These are phyloP conservation scores for Pachyuromys duprasi DNA, from an alignment of 2,797 vertebrate genomes.

Conservation along the genomic window DNA sequence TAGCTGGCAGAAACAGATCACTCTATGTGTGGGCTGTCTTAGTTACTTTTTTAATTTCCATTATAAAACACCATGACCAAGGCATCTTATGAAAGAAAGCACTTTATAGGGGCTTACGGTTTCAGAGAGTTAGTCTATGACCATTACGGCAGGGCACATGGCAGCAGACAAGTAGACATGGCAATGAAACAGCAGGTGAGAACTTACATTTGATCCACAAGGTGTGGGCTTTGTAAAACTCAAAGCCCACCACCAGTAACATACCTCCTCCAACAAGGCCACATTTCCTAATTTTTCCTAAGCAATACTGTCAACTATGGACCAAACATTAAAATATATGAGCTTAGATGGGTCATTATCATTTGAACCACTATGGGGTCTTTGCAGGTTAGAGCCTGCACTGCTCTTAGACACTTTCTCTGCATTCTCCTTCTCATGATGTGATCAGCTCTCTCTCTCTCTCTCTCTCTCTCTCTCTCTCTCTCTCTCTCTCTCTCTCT, in stretches of 20 bases:
- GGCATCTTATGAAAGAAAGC: not conserved
- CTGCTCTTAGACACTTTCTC: not conserved
- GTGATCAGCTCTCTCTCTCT: too few relatives aligned
- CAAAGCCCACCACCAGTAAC: not conserved
- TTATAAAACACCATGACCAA: not conserved
- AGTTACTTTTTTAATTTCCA: not conserved
- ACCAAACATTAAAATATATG: not conserved
- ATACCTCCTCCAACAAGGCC: not conserved
- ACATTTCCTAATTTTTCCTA: not conserved
- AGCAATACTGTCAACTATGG: not conserved
- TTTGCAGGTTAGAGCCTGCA: not conserved
- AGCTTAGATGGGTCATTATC: not conserved
- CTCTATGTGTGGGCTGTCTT: not conserved
- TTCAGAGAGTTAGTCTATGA: not conserved
- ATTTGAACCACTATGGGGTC: not conserved
- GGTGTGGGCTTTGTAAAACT: not conserved
- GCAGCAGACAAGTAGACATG: not conserved
- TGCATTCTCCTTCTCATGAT: not conserved
- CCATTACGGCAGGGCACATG: too few relatives aligned
- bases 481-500: too few relatives aligned
- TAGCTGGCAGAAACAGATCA: not conserved
- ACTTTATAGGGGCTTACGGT: not conserved
- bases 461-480: too few relatives aligned
- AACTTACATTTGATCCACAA: not conserved
- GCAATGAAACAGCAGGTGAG: not conserved